Percentiles rank a stretch among this genome's conserved stretches.
phyloP scores from a whole-genome alignment of 1,140 invertebrate species.

The Acyrthosiphon pisum region DNA sequence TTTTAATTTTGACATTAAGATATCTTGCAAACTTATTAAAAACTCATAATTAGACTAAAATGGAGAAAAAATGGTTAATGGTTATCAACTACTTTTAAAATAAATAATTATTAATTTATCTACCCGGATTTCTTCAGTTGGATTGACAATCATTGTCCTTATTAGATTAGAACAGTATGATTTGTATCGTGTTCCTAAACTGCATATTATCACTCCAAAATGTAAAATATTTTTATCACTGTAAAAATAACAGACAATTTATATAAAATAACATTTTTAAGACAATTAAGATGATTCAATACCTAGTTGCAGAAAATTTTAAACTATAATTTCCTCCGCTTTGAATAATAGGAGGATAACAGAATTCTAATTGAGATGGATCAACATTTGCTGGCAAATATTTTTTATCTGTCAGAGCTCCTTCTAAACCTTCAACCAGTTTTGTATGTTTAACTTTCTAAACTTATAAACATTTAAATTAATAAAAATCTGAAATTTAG shows the following conservation, averaged over 20 bases:
- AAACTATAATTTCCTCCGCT: constrained; percentile 96
- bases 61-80: neutral
- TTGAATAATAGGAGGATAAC: constrained; percentile 98
- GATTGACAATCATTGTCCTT: constrained; percentile 96
- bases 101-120: constrained; percentile 60
- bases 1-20: constrained; percentile 83
- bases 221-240: constrained; percentile 94
- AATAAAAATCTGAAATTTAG: neutral
- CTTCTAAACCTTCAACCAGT: constrained; percentile 92
- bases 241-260: constrained; percentile 62
- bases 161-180: constrained; percentile 99
- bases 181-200: constrained; percentile 93
- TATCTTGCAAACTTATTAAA: constrained; percentile 88
- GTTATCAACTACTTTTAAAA: neutral
- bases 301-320: constrained; percentile 89
- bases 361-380: constrained; percentile 89
- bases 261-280: constrained; percentile 25
- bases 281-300: neutral
- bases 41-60: constrained; percentile 92
- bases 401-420: constrained; percentile 90
- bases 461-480: constrained; percentile 59
- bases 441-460: constrained; percentile 95
- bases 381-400: constrained; percentile 87
- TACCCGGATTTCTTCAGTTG: constrained; percentile 78
- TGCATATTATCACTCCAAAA: constrained; percentile 96